Base-by-base conservation (phyloP, 2,888 invertebrate genomes). In the Coremacera marginata region DNA sequence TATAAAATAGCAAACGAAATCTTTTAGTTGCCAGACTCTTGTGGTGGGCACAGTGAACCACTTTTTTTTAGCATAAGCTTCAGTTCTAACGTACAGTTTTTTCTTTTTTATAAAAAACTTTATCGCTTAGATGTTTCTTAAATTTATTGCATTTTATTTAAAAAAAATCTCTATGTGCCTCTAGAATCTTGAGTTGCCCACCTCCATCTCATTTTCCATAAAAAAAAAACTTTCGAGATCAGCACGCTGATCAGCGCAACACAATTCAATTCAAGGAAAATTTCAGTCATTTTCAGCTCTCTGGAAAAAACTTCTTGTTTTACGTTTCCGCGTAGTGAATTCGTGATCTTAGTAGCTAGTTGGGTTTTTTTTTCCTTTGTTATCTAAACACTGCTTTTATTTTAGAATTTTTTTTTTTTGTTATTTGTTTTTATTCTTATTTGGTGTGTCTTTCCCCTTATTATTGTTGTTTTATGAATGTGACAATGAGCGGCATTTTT, bases 281-380 rank as follows among this genome's bases (percentile, higher is more conserved):
- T 81, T 82, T 84, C 19, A 63, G 34, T 34, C 52, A 51, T 70
- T 70, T 70, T 60, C 52, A 60, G 51, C 60, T 19, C 5, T 1
- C n/a, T 19, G 14, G 1, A 52, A 52, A 51, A 22, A 37, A 60
- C 57, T 57, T 44, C 60, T 60, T 60, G 55, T 60, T 44, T 71
- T 57, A 60, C 37, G 57, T 25, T 60, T 70, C 60, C 37, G 55
- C 52, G 55, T 74, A 67, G 52, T 55, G 77, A 82, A 82, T 83
- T 87, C 87, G 87, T 88, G 87, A 88, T 87, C 81, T 80, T 79
- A 77, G 80, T 80, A 80, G 80, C 81, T 82, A 68, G 70, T 60
- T 34, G 14, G 34, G 57, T 37, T 55, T 67, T 60, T 37, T 16
- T 11, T 31, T 57, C 5, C 14, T 34, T 55, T 31, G 34, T 27